Evolutionary conservation across 2,113 vertebrate genomes (phyloP).

Genomic region (Accipiter cooperii): DNA sequence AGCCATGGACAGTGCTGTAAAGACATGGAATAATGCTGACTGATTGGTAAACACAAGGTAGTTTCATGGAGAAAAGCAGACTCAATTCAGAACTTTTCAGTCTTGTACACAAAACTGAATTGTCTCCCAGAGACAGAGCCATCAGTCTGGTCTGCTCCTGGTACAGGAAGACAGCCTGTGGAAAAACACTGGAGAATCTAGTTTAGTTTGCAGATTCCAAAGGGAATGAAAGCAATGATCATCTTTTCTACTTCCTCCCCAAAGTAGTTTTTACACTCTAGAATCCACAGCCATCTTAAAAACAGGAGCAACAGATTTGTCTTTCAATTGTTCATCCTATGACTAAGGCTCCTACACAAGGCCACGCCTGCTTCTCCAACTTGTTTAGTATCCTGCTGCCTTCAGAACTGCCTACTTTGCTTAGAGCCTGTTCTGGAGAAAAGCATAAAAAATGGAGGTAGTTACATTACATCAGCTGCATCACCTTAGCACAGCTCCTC

Average conservation of each 20-base stretch:
- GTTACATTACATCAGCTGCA: not conserved
- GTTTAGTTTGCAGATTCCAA: not conserved
- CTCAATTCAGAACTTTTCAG: not conserved
- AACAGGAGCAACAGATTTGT: not conserved
- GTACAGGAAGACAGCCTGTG: not conserved
- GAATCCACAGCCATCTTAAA: not conserved
- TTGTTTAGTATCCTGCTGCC: not conserved
- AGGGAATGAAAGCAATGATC: not conserved
- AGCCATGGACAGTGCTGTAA: not conserved
- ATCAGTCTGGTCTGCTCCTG: not conserved
- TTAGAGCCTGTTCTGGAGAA: not conserved
- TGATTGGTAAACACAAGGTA: not conserved
- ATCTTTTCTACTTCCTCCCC: not conserved
- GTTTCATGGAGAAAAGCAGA: not conserved
- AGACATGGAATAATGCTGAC: not conserved
- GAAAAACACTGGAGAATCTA: not conserved
- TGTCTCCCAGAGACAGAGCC: not conserved
- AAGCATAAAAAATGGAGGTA: not conserved
- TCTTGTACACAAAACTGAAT: not conserved
- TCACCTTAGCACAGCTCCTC: not conserved
- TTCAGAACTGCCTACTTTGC: not conserved
- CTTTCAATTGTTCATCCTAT: not conserved
- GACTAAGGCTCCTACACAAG: not conserved
- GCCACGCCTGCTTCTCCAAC: not conserved
- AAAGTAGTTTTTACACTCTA: not conserved